Base-by-base conservation (phyloP, 2,113 vertebrate species). In the Entomyzon cyanotis region DNA sequence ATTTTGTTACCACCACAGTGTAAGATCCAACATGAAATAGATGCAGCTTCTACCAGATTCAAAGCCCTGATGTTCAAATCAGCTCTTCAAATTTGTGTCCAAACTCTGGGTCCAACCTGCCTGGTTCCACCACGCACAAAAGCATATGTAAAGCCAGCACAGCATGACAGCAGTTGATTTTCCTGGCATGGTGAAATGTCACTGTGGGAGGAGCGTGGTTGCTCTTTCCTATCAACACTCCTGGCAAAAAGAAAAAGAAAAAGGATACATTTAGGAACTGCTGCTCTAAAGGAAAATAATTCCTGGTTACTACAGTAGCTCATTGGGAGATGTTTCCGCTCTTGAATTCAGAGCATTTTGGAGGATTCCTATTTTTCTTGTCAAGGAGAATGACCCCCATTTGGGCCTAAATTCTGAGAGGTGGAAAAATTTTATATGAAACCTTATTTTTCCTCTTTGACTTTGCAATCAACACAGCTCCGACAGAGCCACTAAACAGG, bases 161-260 rank as follows among this genome's bases (percentile, higher is more conserved):
- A n/a, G 25, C 84, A 42, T 19, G 1, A 9, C 56, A 75, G 79
- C 53, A 13, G 25, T 53, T n/a, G 62, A 5, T 76, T 90, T 67
- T 95, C 65, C 56, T 94, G 89, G 87, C 91, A 82, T 20, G 46
- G 74, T 24, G 65, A 94, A 94, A 93, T 91, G 80, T 92, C 94
- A 55, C 53, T 47, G 82, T 50, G 64, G 81, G 94, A 84, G 74
- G 33, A 93, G 55, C 1, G 1, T n/a, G 87, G 91, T 84, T 63
- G 39, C 62, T 65, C 67, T 47, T 67, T 33, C 63, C 39, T 82
- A 10, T 73, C 37, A 10, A 33, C 60, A 9, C 35, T 46, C 31
- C 21, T 79, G 74, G 49, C 59, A 55, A 46, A 84, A 50, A n/a
- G 37, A 67, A 37, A 23, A 35, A 58, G 30, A 31, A 42, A 46